Evolutionary conservation across 2,888 invertebrate species (phyloP), one percentile per base, ranked within the genome.

Genomic region (Pelosia muscerda): DNA sequence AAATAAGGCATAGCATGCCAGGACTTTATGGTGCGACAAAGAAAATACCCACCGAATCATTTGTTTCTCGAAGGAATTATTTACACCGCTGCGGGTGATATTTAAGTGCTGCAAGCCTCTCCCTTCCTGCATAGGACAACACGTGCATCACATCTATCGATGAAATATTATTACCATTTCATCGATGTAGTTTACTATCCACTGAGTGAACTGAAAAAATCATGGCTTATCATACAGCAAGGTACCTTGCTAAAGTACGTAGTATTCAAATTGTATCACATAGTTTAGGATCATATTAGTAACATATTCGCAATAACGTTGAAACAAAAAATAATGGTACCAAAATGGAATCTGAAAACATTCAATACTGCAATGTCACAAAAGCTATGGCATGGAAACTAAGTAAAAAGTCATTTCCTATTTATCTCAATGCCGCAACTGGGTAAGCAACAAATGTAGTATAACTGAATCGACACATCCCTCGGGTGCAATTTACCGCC

Each of bases 401-500:
- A 66, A 73, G 73, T 76, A 76, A 79, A 83, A 82, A 79, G 77
- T 76, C 70, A 79, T 81, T 79, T 76, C 77, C 81, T 81, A 80
- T 84, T 81, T 81, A 83, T 81, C 82, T 79, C 76, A 75, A 76
- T 77, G 74, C 77, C 73, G 59, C 76, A 73, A 76, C 74, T 71
- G 76, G 74, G 75, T 63, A 63, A 54, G 34, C 78, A 79, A 78
- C 81, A 78, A 80, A 80, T 81, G 79, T 79, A 83, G 76, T 82
- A 77, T 77, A 78, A 76, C 78, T 78, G 86, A 84, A 86, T 85
- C 82, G 84, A 84, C 82, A 82, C 81, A 78, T 82, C 89, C 86
- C 86, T 65, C 55, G 87, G 85, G 88, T 81, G 85, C 87, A 88
- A 88, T 89, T 87, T 85, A 84, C 80, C 78, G 81, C 71, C 71